phyloP scores from a whole-genome alignment of 2,113 vertebrate genomes.

The Podarcis muralis region DNA sequence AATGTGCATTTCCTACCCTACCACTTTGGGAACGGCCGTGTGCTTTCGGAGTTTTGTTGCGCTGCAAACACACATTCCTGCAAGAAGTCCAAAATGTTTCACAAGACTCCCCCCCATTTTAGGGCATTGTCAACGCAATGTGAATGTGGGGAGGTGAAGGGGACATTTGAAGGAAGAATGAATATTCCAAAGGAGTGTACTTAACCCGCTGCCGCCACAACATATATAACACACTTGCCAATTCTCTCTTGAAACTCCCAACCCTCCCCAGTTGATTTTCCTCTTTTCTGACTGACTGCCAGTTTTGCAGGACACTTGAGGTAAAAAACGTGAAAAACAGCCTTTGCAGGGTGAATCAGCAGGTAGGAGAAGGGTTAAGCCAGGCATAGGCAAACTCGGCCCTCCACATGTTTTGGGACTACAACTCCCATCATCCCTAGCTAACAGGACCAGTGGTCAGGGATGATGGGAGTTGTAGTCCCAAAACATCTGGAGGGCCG shows the following conservation, averaged over 20 bases:
- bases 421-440: too few relatives aligned
- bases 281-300: neutral
- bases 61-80: neutral
- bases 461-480: too few relatives aligned
- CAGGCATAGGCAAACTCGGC: too few relatives aligned
- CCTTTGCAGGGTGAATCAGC: neutral
- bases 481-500: too few relatives aligned
- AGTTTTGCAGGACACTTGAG: neutral
- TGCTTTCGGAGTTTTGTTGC: neutral
- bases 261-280: too few relatives aligned
- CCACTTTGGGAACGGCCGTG: constrained; percentile 8
- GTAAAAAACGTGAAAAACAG: neutral
- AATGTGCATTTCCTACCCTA: neutral
- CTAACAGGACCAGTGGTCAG: too few relatives aligned
- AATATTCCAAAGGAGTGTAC: neutral
- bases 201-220: neutral
- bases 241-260: neutral
- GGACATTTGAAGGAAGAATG: neutral
- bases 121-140: neutral
- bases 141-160: neutral
- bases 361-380: neutral
- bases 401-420: too few relatives aligned
- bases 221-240: neutral
- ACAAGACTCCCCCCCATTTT: neutral
- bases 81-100: neutral